Conservation (phyloP, 2,113 vertebrate species). For the Delphinus delphis region DNA sequence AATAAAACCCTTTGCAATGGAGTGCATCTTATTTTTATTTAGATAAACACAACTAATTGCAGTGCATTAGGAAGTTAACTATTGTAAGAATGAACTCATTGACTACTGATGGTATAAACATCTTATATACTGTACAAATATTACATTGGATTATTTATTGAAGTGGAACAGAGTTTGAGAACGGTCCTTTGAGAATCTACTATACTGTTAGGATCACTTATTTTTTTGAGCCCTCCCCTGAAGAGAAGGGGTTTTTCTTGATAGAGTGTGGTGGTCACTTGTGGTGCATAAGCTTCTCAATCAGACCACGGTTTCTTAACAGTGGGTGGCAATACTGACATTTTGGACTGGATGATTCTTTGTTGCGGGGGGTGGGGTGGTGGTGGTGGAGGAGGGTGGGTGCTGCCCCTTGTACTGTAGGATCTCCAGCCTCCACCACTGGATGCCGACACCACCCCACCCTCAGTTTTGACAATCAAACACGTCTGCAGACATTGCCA, state of each 20-base stretch:
- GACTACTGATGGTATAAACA: background rate
- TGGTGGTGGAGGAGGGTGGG: no score
- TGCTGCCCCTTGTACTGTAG: background rate
- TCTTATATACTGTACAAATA: background rate
- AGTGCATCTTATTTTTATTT: slow-evolving; percentile 13
- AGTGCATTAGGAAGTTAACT: background rate
- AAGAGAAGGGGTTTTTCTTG: background rate
- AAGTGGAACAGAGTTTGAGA: background rate
- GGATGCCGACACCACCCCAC: background rate
- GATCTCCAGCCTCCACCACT: background rate
- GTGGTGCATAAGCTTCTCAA: background rate
- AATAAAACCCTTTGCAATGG: background rate
- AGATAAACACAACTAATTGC: slow-evolving; percentile 19
- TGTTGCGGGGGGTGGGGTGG: no score
- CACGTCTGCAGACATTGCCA: background rate
- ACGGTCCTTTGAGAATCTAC: background rate
- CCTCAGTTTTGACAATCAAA: background rate
- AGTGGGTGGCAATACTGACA: background rate
- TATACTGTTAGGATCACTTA: background rate
- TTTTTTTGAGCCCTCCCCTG: background rate
- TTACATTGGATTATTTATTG: background rate
- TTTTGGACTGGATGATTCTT: background rate
- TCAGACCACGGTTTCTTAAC: background rate
- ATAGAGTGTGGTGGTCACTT: background rate
- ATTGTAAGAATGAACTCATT: background rate